A percentile compares a stretch with the other conserved stretches of the same genome.
These are phyloP conservation scores for Drosophila antonietae DNA, from an alignment of 2,888 invertebrate species.

Conservation along the genomic window DNA sequence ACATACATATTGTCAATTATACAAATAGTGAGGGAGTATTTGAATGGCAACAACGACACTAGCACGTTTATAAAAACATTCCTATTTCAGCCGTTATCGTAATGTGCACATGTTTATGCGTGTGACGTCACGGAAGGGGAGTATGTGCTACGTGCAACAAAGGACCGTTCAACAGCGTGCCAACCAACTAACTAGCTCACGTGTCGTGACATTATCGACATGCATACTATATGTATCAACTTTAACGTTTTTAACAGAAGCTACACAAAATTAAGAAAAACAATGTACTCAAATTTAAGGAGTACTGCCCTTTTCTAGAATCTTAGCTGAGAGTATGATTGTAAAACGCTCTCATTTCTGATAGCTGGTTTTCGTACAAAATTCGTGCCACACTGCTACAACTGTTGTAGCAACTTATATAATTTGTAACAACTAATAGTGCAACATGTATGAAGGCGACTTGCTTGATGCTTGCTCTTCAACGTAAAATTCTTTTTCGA, in stretches of 20 bases:
- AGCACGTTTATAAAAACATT: conserved; percentile 1
- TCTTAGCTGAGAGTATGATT: not conserved
- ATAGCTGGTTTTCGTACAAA: not conserved
- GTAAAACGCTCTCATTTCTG: not conserved
- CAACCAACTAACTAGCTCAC: conserved; percentile 34
- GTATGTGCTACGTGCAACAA: conserved; percentile 34
- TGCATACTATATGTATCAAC: not conserved
- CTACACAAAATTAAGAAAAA: not conserved
- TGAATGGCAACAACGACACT: not conserved
- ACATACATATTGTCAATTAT: not conserved
- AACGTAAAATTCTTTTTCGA: not conserved
- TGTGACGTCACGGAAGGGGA: conserved; percentile 66
- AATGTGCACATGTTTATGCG: conserved; percentile 71
- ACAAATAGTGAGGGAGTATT: conserved; percentile 7
- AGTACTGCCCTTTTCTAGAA: not conserved
- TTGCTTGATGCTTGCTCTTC: not conserved
- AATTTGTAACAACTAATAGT: not conserved
- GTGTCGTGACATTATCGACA: conserved; percentile 27
- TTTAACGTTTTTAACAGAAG: not conserved
- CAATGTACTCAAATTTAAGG: not conserved
- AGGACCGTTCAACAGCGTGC: conserved; percentile 6
- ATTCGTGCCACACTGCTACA: not conserved
- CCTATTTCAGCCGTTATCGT: conserved; percentile 25
- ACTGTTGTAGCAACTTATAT: not conserved
- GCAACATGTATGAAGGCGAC: conserved; percentile 8